Percentiles rank a stretch among this genome's conserved stretches.
phyloP scores from a whole-genome alignment of 1,140 invertebrate genomes.

The Solenopsis invicta region DNA sequence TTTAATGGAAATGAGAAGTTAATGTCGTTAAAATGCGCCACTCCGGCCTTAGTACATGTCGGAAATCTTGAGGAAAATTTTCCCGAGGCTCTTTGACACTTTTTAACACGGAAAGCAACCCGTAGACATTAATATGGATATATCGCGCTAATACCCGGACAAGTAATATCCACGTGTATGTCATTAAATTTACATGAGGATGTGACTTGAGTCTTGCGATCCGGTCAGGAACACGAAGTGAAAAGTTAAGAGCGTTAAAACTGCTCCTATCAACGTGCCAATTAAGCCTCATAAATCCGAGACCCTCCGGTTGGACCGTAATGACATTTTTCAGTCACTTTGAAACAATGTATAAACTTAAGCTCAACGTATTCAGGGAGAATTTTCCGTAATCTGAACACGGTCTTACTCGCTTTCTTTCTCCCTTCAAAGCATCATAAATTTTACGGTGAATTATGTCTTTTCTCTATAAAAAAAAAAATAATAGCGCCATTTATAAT shows the following conservation, averaged over 20 bases:
- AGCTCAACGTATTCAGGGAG: constrained; percentile 45
- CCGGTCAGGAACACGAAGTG: constrained; percentile 66
- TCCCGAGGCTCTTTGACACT: constrained; percentile 51
- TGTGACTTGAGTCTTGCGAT: constrained; percentile 53
- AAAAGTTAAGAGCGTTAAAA: constrained; percentile 77
- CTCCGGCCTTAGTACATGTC: background rate
- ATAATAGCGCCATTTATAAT: constrained; percentile 1
- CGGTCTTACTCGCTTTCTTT: background rate
- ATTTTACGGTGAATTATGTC: background rate
- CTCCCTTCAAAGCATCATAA: background rate
- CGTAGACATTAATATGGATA: constrained; percentile 70
- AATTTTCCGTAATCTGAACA: constrained; percentile 31
- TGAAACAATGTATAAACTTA: constrained; percentile 65
- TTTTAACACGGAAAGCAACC: constrained; percentile 50
- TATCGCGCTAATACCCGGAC: constrained; percentile 56
- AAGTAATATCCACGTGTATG: constrained; percentile 69
- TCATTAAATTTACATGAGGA: constrained; percentile 81
- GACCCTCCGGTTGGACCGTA: constrained; percentile 35
- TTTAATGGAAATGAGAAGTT: constrained; percentile 28
- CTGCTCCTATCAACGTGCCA: constrained; percentile 71
- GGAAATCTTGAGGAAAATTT: constrained; percentile 58
- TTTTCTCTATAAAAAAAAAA: background rate
- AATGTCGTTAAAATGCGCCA: constrained; percentile 39
- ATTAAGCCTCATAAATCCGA: constrained; percentile 73
- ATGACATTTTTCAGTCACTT: constrained; percentile 64